phyloP scores from a whole-genome alignment of 2,113 vertebrate species.

The Etia nguti region DNA sequence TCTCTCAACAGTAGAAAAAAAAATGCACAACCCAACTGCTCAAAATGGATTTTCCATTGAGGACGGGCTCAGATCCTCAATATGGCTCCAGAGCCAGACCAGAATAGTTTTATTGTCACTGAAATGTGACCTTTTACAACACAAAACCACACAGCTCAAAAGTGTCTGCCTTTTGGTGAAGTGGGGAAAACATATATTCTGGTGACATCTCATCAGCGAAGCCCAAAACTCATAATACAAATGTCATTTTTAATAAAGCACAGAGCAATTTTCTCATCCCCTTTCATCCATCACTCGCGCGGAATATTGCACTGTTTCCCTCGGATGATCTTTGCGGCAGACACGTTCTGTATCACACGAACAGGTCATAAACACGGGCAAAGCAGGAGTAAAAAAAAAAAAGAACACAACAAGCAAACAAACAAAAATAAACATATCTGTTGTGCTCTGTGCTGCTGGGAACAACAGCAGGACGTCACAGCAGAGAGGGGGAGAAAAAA shows the following conservation, averaged over 20 bases:
- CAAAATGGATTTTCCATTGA: constrained; percentile 1
- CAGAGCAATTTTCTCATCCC: background rate
- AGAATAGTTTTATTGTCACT: constrained; percentile 10
- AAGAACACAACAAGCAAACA: background rate
- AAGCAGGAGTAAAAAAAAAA: background rate
- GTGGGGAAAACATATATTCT: constrained; percentile 11
- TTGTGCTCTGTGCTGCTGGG: background rate
- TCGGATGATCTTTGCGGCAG: background rate
- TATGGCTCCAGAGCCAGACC: background rate
- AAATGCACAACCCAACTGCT: background rate
- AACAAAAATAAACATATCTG: background rate
- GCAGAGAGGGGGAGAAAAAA: background rate
- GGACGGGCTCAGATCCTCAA: background rate
- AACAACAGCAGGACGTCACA: background rate
- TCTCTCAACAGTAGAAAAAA: background rate
- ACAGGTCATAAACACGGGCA: background rate
- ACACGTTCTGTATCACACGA: background rate
- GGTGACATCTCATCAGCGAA: constrained; percentile 27
- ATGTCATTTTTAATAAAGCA: constrained; percentile 37
- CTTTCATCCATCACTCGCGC: constrained; percentile 15
- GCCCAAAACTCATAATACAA: constrained; percentile 14
- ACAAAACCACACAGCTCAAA: background rate
- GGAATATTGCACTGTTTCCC: background rate
- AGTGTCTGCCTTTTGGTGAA: background rate
- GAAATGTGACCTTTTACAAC: constrained; percentile 24